A percentile compares a stretch with the other conserved stretches of the same genome.
These are phyloP conservation scores for Nephrotoma flavescens DNA, from an alignment of 2,888 invertebrate species.

Conservation along the genomic window DNA sequence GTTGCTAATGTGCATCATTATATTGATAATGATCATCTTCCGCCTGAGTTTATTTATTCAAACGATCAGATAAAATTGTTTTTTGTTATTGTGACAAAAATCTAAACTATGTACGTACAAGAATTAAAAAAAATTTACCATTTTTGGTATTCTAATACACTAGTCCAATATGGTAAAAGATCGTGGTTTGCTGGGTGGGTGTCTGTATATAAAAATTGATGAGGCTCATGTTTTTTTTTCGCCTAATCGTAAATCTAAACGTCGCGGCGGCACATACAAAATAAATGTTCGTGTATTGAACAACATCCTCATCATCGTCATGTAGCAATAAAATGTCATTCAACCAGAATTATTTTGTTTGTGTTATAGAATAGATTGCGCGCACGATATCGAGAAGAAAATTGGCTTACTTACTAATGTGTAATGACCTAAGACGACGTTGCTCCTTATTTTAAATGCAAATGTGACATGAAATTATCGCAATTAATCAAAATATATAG, in stretches of 20 bases:
- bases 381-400: not conserved
- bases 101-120: not conserved
- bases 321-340: not conserved
- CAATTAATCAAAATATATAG: not conserved
- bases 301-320: not conserved
- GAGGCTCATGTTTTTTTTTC: not conserved
- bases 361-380: not conserved
- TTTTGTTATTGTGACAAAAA: not conserved
- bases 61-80: not conserved
- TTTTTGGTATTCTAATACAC: not conserved
- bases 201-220: not conserved
- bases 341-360: not conserved
- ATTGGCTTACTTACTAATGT: not conserved
- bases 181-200: not conserved
- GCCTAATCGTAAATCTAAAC: not conserved
- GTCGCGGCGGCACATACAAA: not conserved
- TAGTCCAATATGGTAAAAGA: not conserved
- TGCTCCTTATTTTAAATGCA: not conserved
- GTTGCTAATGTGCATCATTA: not conserved
- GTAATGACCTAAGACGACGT: not conserved
- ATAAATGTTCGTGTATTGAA: not conserved
- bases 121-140: not conserved
- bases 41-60: not conserved
- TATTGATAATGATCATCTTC: not conserved
- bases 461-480: not conserved